Evolutionary conservation across 2,888 invertebrate genomes (phyloP).

Genomic region (Aporophyla lueneburgensis): DNA sequence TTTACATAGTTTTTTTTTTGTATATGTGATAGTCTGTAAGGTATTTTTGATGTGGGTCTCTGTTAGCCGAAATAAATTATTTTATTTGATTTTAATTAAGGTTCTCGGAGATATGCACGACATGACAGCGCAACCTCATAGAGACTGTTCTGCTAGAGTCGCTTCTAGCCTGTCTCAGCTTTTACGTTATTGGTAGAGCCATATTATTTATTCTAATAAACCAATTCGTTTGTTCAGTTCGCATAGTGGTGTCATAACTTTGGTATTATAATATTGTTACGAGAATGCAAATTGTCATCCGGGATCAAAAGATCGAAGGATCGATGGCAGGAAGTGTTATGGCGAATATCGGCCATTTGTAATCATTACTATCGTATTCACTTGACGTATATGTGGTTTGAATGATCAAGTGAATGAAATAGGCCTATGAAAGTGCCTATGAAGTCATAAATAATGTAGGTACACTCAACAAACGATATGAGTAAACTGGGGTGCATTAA

Average conservation of each 20-base stretch:
- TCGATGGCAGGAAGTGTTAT: constrained; percentile 43
- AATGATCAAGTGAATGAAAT: constrained; percentile 20
- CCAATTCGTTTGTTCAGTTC: constrained; percentile 13
- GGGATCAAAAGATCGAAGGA: constrained; percentile 63
- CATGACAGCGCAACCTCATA: no score
- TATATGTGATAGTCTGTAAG: no score
- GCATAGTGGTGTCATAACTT: constrained; percentile 9
- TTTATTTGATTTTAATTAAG: no score
- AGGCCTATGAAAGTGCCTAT: not conserved
- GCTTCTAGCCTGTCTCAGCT: no score
- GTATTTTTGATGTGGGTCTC: no score
- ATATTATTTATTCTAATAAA: constrained; percentile 19
- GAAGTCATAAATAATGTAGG: not conserved
- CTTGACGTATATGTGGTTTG: constrained; percentile 31
- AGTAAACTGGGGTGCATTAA: not conserved
- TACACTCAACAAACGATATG: constrained; percentile 16
- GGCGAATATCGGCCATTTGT: constrained; percentile 42
- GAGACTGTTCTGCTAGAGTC: no score
- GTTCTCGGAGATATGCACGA: no score
- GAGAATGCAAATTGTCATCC: constrained; percentile 61
- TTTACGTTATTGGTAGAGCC: no score
- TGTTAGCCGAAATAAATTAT: no score
- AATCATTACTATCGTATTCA: constrained; percentile 40
- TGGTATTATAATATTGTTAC: constrained; percentile 29
- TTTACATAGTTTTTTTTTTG: no score